Conservation (phyloP, 2,113 vertebrate genomes). For the Papio anubis region DNA sequence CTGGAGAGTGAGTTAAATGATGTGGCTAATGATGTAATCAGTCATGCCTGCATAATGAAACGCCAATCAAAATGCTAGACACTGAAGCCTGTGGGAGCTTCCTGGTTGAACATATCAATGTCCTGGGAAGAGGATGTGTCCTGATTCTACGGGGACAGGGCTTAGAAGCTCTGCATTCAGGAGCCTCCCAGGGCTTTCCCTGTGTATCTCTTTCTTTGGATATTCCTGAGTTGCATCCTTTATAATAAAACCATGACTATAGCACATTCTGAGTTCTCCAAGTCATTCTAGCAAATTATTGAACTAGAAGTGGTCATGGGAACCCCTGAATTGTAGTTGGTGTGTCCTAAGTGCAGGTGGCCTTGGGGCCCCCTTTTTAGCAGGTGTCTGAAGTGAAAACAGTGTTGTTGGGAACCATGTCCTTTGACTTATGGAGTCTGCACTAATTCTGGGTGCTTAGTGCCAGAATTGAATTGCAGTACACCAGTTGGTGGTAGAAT, state of each 20-base stretch:
- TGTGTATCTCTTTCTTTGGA: not conserved
- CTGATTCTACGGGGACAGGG: not conserved
- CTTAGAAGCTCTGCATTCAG: not conserved
- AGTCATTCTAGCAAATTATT: not conserved
- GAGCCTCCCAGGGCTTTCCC: not conserved
- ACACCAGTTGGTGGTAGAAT: not conserved
- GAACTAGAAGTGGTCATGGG: not conserved
- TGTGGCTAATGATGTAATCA: not conserved
- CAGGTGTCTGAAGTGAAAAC: not conserved
- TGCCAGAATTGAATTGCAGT: not conserved
- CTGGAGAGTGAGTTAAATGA: not conserved
- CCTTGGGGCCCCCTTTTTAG: not conserved
- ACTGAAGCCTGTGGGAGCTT: not conserved
- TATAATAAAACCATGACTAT: not conserved
- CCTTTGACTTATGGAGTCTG: not conserved
- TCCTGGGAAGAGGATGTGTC: not conserved
- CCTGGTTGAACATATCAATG: not conserved
- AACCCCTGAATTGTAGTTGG: not conserved
- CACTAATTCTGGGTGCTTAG: not conserved
- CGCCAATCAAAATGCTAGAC: not conserved
- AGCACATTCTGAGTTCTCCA: not conserved
- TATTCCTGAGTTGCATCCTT: not conserved
- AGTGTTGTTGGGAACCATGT: not conserved
- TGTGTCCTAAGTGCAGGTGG: not conserved
- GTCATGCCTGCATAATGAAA: not conserved